Percentiles rank a stretch among this genome's conserved stretches.
Conservation (phyloP, 2,888 invertebrate species). For the Pachydiplax longipennis region DNA sequence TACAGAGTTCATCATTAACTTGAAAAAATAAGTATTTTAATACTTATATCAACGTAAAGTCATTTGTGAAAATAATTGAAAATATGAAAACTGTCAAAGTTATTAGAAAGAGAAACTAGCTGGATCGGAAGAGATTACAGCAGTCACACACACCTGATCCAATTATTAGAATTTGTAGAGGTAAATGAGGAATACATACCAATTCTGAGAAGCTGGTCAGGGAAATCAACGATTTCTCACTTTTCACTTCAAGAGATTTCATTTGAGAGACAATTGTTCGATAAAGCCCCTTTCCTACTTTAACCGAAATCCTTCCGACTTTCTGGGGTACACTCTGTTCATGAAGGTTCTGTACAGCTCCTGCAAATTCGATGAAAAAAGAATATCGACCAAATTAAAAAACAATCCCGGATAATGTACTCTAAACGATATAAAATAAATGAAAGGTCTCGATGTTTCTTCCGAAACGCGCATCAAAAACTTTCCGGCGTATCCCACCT, state of each 20-base stretch:
- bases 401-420: too few relatives aligned
- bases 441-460: neutral
- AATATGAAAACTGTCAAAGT: too few relatives aligned
- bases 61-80: too few relatives aligned
- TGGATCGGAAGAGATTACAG: too few relatives aligned
- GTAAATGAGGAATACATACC: neutral
- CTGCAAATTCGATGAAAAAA: neutral
- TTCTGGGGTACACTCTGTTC: conserved; percentile 76
- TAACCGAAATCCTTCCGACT: conserved; percentile 74
- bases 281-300: conserved; percentile 75
- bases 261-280: conserved; percentile 70
- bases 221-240: conserved; percentile 63
- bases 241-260: conserved; percentile 62
- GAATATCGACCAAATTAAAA: too few relatives aligned
- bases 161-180: too few relatives aligned
- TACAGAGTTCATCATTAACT: too few relatives aligned
- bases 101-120: too few relatives aligned
- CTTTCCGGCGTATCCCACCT: conserved; percentile 57
- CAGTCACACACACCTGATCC: too few relatives aligned
- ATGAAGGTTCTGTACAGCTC: conserved; percentile 68
- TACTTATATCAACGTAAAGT: too few relatives aligned
- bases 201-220: conserved; percentile 50
- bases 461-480: neutral
- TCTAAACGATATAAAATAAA: too few relatives aligned
- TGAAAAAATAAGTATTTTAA: too few relatives aligned